Evolutionary conservation across 2,888 invertebrate species (phyloP), one percentile per base, ranked within the genome.

Genomic region (Leucozona laternaria): DNA sequence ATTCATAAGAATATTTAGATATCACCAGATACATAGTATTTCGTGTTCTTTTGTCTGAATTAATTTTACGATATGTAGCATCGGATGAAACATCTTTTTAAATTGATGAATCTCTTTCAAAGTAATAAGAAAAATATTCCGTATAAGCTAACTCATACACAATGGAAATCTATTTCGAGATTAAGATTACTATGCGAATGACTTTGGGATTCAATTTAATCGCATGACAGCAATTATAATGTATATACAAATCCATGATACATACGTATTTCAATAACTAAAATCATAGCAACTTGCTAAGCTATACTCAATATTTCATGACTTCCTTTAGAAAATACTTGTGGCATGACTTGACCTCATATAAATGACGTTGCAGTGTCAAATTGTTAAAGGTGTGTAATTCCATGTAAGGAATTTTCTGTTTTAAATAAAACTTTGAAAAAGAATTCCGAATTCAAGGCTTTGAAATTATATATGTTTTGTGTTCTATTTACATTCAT

Each of bases 271-370:
- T 57, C 17, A n/a, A n/a, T 22, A 0, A 37, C 2, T 22, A 20
- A 37, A 40, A n/a, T 37, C 37, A 22, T 31, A 11, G 28, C 2
- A 20, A 10, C 15, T 8, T 17, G 37, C 4, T 37, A 6, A 34
- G 11, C 17, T 57, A n/a, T 34, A 4, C 2, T 34, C 7, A 7
- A 22, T 60, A 37, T 40, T 60, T 40, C 22, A 25, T 60, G 60
- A 60, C 40, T 60, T 60, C 60, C 60, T 60, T 60, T 60, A 6
- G 37, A n/a, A 60, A 22, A 60, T 34, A 40, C 7, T 13, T 22
- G 3, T 20, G 20, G 2, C 37, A 34, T 60, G 60, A 60, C 2
- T 40, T 22, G 22, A 22, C 60, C 20, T 55, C 55, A n/a, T 43
- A n/a, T 43, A 28, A 10, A 11, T 37, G 6, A 37, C 22, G 5